Base-by-base conservation (phyloP, 92 coral and sea anemone species). In the Chrysogorgia sp. region DNA sequence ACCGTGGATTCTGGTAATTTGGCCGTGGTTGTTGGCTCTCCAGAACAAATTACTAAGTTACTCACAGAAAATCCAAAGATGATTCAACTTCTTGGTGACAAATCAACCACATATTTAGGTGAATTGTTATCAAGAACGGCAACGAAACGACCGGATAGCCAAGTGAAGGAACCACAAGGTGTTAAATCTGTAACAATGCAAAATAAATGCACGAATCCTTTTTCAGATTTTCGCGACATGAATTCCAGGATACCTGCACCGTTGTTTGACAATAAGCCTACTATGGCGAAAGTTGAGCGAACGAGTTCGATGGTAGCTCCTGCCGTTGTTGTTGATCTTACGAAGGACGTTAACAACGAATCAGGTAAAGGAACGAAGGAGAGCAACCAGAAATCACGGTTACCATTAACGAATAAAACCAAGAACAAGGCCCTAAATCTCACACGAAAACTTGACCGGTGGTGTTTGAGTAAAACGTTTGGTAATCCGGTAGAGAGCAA, bases 11-110 rank as follows among this genome's bases (percentile, higher is more conserved):
- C 79, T 7, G 65, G 55, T 22, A 59, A 59, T 19, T 30, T 72
- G 65, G 65, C 79, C 13, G 63, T 72, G 33, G 79, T 72, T 15
- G 79, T 72, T 43, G 79, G 79, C 0, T 72, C 79, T 29, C 79
- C 79, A 6, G 79, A 72, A 34, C 79, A 72, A 40, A 72, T 72
- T 34, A 52, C 79, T n/a, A 72, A 55, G 55, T 41, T 72, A 14
- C 79, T 72, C 35, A 28, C 65, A 0, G 79, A 72, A 34, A 72
- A 72, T 55, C 79, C 79, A 8, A 72, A 25, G 6, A 72, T 72
- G 79, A 56, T 72, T 15, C 65, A 72, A 55, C 79, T 72, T 72
- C 64, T 52, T 55, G 79, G 79, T 22, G 33, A 65, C 29, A 72
- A 72, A 56, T 72, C 79, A 32, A 72, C 64, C 37, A 65, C 53